A percentile compares a stretch with the other conserved stretches of the same genome.
phyloP scores from a whole-genome alignment of 1,140 invertebrate genomes.

The Physella acuta region DNA sequence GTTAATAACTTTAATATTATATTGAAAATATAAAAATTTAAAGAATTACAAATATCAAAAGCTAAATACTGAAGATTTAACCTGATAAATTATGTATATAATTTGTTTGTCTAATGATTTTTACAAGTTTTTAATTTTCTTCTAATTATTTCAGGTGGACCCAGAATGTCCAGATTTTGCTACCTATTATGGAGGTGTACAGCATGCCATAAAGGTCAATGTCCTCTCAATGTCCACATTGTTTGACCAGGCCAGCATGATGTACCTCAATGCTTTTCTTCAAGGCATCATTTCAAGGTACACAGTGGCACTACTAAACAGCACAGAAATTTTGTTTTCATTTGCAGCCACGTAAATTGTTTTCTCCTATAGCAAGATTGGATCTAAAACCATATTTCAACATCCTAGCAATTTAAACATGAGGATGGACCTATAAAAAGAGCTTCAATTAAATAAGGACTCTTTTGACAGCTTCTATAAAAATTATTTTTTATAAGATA shows the following conservation, averaged over 20 bases:
- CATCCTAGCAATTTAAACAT: too few relatives aligned
- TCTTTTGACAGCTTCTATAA: too few relatives aligned
- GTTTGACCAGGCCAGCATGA: slow-evolving; percentile 74
- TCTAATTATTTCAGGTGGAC: slow-evolving; percentile 64
- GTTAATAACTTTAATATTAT: too few relatives aligned
- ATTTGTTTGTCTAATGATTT: not conserved
- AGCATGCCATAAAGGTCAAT: slow-evolving; percentile 76
- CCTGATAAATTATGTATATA: not conserved
- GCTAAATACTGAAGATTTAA: not conserved
- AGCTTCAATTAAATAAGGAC: too few relatives aligned
- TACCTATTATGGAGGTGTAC: slow-evolving; percentile 77
- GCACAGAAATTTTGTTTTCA: too few relatives aligned
- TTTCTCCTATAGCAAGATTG: too few relatives aligned
- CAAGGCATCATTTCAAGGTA: slow-evolving; percentile 54
- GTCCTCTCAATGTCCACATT: slow-evolving; percentile 69
- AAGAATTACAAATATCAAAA: not conserved
- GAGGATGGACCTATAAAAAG: too few relatives aligned
- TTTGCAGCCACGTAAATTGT: too few relatives aligned
- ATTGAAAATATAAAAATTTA: too few relatives aligned
- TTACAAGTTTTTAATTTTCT: not conserved
- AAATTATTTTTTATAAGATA: too few relatives aligned
- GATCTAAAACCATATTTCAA: too few relatives aligned
- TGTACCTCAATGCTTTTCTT: slow-evolving; percentile 70
- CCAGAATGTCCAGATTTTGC: slow-evolving; percentile 82
- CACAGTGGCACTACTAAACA: too few relatives aligned